Percentiles rank a stretch among this genome's conserved stretches.
These are phyloP conservation scores for Hirudo medicinalis DNA, from an alignment of 1,140 invertebrate genomes.

Conservation along the genomic window DNA sequence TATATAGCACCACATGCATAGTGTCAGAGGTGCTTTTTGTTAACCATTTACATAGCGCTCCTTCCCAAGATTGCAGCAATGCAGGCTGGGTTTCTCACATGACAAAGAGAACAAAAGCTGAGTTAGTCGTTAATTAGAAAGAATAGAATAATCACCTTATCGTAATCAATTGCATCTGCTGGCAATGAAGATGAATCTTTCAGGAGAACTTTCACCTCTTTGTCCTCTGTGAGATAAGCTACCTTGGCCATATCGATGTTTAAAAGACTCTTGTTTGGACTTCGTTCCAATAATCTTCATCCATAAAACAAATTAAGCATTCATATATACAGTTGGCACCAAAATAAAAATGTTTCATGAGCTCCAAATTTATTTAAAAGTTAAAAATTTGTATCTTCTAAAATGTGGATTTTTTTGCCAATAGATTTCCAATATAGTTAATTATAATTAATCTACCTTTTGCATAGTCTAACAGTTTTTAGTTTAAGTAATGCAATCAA, in stretches of 20 bases:
- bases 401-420: constrained; percentile 12
- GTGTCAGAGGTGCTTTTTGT: too few species aligned
- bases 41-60: too few species aligned
- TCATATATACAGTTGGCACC: background rate
- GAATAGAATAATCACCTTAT: constrained; percentile 50
- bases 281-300: constrained; percentile 39
- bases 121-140: too few species aligned
- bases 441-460: too few species aligned
- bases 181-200: constrained; percentile 42
- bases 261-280: constrained; percentile 40
- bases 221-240: constrained; percentile 44
- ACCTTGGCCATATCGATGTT: constrained; percentile 35
- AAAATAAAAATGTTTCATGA: background rate
- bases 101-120: too few species aligned
- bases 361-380: constrained; percentile 15
- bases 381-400: constrained; percentile 14
- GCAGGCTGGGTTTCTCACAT: too few species aligned
- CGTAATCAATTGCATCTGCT: constrained; percentile 57
- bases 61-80: too few species aligned
- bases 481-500: too few species aligned
- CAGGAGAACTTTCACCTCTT: constrained; percentile 88
- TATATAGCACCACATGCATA: too few species aligned
- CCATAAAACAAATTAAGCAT: constrained; percentile 11
- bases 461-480: too few species aligned
- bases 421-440: background rate